Percentiles rank a stretch among this genome's conserved stretches.
Evolutionary conservation across 1,140 invertebrate genomes (phyloP).

Genomic region (Papilio polytes): DNA sequence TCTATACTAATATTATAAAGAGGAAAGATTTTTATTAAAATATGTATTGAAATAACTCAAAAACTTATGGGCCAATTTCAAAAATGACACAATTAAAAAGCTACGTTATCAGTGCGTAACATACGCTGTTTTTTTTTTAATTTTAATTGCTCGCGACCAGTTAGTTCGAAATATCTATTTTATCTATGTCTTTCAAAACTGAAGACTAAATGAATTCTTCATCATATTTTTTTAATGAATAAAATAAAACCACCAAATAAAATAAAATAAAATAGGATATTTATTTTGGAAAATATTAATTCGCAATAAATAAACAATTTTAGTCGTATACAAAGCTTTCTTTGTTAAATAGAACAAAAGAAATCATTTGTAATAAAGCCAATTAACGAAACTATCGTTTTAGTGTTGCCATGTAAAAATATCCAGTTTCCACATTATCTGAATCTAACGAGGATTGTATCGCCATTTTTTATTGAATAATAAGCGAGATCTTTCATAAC

Average conservation of each 20-base stretch:
- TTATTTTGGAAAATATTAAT: slow-evolving; percentile 68
- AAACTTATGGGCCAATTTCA: no score
- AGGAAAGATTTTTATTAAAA: no score
- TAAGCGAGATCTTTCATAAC: slow-evolving; percentile 91
- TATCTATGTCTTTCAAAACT: no score
- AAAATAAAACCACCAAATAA: slow-evolving; percentile 19
- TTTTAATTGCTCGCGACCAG: no score
- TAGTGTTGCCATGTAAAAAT: slow-evolving; percentile 53
- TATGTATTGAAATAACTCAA: no score
- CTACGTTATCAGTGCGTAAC: no score
- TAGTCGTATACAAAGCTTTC: slow-evolving; percentile 65
- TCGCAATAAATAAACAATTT: slow-evolving; percentile 75
- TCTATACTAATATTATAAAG: no score
- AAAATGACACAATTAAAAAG: no score
- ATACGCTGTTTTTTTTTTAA: no score
- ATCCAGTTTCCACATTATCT: slow-evolving; percentile 73
- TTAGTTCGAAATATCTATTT: no score
- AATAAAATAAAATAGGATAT: slow-evolving; percentile 47
- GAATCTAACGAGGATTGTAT: slow-evolving; percentile 90
- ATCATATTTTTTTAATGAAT: no score
- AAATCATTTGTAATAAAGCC: slow-evolving; percentile 55
- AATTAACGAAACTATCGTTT: slow-evolving; percentile 53
- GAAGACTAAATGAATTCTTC: no score
- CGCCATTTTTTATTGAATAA: slow-evolving; percentile 93
- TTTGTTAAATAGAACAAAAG: slow-evolving; percentile 52